Base-by-base conservation (phyloP, 2,113 vertebrate genomes). In the Myiozetetes cayanensis region DNA sequence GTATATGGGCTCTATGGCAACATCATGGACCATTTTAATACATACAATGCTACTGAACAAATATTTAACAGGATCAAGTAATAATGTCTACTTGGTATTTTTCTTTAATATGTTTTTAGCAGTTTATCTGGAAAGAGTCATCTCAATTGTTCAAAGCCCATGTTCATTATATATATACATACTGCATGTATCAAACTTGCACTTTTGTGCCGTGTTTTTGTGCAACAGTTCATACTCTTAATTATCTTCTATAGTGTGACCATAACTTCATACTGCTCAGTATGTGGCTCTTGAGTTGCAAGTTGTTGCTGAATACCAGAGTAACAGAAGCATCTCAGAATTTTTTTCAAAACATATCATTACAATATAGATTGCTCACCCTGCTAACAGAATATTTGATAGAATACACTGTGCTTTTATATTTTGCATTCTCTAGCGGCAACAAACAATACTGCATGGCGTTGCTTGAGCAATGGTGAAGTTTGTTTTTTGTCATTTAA, bases 1-100 rank as follows among this genome's bases (percentile, higher is more conserved):
- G 97, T 95, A 95, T 96, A 97, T 95, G 98, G 98, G 97, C 98
- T 98, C 98, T 98, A 98, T 98, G 97, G 95, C 98, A 98, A 98
- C 98, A 96, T 98, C 90, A 95, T 95, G 87, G 91, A 97, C 91
- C 93, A 95, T 94, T 97, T 96, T 83, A 97, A 97, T 90, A 97
- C 73, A 96, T 72, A 95, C 95, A 39, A 43, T 89, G 76, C 80
- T 87, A 96, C 39, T 88, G 66, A 92, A 97, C 78, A 94, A 75
- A 89, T 94, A 92, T 52, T 95, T 90, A 90, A 96, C 94, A 96
- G 89, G 90, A 90, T 96, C 87, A 83, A 95, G 93, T 87, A 96
- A 96, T 81, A 84, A 71, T 93, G 80, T 91, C 67, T 89, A 92
- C 73, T 95, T 87, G 59, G 62, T 95, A 52, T 94, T 98, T 98